These are phyloP conservation scores for Tethya wilhelma DNA, from an alignment of 37 sponge, comb jelly and placozoan genomes.

Conservation along the genomic window DNA sequence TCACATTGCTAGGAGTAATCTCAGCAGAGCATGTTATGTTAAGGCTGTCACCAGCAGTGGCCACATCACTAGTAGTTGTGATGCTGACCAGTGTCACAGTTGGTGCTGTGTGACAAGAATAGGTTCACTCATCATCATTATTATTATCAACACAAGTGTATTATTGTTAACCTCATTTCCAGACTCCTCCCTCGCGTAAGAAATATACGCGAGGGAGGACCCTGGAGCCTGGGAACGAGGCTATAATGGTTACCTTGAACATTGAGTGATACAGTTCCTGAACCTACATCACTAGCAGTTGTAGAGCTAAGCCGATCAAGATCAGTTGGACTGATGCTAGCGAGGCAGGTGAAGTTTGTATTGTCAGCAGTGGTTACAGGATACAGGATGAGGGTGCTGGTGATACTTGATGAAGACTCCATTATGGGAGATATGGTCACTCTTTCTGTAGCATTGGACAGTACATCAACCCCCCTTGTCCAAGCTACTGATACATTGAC, in stretches of 20 bases:
- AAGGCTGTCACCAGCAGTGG: background rate
- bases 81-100: background rate
- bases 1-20: background rate
- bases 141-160: too few species aligned
- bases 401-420: background rate
- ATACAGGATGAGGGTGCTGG: background rate
- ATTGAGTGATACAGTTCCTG: background rate
- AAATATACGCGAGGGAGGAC: too few species aligned
- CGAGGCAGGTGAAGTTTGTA: background rate
- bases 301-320: too few species aligned
- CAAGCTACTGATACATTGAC: background rate
- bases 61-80: background rate
- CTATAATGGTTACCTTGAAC: too few species aligned
- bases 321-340: background rate
- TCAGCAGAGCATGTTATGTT: background rate
- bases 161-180: too few species aligned
- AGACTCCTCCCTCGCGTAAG: too few species aligned
- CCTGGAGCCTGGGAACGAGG: too few species aligned
- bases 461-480: background rate
- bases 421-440: background rate
- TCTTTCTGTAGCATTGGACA: background rate
- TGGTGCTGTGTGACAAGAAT: too few species aligned
- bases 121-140: too few species aligned
- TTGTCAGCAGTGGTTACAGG: background rate
- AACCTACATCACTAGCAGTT: background rate